Evolutionary conservation across 2,113 vertebrate genomes (phyloP).

Genomic region (Oreotrochilus melanogaster): DNA sequence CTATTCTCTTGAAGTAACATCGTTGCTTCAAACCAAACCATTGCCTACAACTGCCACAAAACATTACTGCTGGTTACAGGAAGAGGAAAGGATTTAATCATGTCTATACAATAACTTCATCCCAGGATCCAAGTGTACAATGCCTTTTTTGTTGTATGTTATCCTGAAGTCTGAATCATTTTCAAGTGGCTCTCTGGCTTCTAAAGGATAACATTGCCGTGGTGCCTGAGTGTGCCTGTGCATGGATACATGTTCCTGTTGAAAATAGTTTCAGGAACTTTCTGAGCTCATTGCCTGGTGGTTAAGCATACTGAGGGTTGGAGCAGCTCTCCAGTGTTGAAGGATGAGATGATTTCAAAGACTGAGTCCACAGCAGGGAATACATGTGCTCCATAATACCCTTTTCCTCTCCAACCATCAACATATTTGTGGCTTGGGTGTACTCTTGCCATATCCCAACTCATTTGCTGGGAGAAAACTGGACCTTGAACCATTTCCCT

Average conservation of each 20-base stretch:
- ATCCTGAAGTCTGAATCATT: not conserved
- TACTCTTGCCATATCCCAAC: not conserved
- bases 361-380: not conserved
- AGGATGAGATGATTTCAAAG: not conserved
- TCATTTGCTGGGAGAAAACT: not conserved
- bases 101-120: not conserved
- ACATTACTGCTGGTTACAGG: not conserved
- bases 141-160: not conserved
- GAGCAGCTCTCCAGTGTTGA: not conserved
- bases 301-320: not conserved
- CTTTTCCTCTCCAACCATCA: not conserved
- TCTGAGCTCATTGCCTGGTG: not conserved
- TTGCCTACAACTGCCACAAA: not conserved
- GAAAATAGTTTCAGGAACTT: not conserved
- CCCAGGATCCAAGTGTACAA: not conserved
- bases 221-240: not conserved
- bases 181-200: conserved; percentile 35
- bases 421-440: not conserved
- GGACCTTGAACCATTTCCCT: not conserved
- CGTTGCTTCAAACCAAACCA: conserved; percentile 8
- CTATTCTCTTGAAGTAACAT: not conserved
- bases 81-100: not conserved
- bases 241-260: not conserved
- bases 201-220: not conserved
- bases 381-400: not conserved